These are phyloP conservation scores for Trematocara marginatum DNA, from an alignment of 2,113 vertebrate species.

Conservation along the genomic window DNA sequence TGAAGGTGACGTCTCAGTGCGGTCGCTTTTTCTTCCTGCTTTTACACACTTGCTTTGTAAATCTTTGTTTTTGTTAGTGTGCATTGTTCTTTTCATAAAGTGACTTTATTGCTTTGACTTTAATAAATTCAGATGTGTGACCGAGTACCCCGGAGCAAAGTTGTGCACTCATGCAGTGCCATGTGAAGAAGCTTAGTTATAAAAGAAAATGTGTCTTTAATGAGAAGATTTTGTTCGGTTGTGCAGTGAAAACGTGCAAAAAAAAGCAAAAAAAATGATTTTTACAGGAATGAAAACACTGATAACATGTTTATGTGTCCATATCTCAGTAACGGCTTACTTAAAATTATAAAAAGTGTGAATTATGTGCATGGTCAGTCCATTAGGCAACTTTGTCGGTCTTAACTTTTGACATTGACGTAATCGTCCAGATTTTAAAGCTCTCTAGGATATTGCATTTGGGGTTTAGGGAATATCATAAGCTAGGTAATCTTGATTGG, in stretches of 20 bases:
- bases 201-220: not conserved
- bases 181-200: not conserved
- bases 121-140: not conserved
- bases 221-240: not conserved
- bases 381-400: not conserved
- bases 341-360: not conserved
- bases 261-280: rapidly evolving
- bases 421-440: constrained; percentile 2
- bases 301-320: not conserved
- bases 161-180: not conserved
- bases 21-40: rapidly evolving
- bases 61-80: not conserved
- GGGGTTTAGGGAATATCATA: constrained; percentile 40
- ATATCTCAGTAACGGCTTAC: not conserved
- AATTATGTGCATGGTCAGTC: not conserved
- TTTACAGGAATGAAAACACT: rapidly evolving
- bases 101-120: not conserved
- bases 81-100: not conserved
- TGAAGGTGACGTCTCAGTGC: not conserved
- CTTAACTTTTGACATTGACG: constrained; percentile 7
- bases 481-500: constrained; percentile 45
- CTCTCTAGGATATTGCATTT: constrained; percentile 41
- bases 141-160: not conserved
- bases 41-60: not conserved
- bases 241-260: not conserved